Conservation (phyloP, 2,888 invertebrate species). For the Corythucha ciliata region DNA sequence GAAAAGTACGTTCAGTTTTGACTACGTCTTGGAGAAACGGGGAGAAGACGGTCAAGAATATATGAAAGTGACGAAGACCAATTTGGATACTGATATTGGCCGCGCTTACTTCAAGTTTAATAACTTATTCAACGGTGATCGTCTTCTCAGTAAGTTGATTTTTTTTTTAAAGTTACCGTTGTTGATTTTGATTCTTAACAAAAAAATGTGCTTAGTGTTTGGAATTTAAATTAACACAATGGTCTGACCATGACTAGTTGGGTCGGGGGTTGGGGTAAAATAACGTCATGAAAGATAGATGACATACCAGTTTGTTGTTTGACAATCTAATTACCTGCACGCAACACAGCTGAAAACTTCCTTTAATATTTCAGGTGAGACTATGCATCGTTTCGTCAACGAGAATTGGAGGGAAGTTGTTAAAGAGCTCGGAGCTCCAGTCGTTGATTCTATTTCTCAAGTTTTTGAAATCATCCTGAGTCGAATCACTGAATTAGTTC, state of each 20-base stretch:
- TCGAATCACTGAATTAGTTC: constrained; percentile 36
- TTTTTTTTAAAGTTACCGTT: no score
- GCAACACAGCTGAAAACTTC: background rate
- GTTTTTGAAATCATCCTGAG: constrained; percentile 36
- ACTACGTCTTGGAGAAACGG: constrained; percentile 29
- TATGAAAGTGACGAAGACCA: constrained; percentile 27
- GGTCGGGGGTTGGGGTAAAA: background rate
- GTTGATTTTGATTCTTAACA: no score
- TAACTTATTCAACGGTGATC: constrained; percentile 39
- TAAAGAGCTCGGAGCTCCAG: constrained; percentile 39
- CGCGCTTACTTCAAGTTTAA: constrained; percentile 24
- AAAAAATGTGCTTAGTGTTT: no score
- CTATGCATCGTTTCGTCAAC: constrained; percentile 42
- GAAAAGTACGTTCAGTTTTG: constrained; percentile 30
- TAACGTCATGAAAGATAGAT: no score
- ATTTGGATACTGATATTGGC: constrained; percentile 22
- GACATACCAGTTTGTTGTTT: no score
- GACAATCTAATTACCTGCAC: background rate
- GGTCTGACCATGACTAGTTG: background rate
- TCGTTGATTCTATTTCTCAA: constrained; percentile 38
- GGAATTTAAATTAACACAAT: no score
- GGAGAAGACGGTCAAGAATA: constrained; percentile 29
- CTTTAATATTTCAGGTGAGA: constrained; percentile 39
- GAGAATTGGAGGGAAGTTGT: constrained; percentile 42
- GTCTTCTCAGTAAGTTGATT: constrained; percentile 35